phyloP scores from a whole-genome alignment of 1,140 invertebrate species.

The Drosophila auraria region DNA sequence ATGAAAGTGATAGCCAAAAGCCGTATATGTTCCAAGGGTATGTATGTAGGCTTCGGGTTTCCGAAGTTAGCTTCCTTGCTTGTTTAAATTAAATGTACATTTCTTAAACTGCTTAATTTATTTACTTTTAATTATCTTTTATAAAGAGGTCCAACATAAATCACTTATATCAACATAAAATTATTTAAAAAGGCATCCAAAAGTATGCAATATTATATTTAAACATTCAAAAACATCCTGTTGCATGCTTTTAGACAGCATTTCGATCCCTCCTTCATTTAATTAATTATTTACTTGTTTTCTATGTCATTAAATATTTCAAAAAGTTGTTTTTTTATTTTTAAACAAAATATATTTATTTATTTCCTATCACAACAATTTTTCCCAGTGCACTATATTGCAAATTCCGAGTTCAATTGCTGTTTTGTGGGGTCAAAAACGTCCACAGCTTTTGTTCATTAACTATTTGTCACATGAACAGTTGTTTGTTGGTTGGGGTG shows the following conservation, averaged over 20 bases:
- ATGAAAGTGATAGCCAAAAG: too few relatives aligned
- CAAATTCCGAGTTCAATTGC: constrained; percentile 46
- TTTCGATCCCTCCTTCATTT: too few relatives aligned
- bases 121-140: background rate
- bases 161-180: background rate
- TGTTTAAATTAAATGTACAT: too few relatives aligned
- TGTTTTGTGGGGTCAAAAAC: constrained; percentile 55
- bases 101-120: too few relatives aligned
- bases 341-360: background rate
- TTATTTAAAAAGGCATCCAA: background rate
- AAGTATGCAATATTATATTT: background rate
- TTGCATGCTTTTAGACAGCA: too few relatives aligned
- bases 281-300: too few relatives aligned
- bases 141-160: background rate
- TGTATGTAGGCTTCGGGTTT: too few relatives aligned
- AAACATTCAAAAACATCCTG: background rate
- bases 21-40: too few relatives aligned
- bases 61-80: too few relatives aligned
- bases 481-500: background rate
- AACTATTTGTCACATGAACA: constrained; percentile 51
- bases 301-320: background rate
- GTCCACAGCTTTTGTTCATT: constrained; percentile 54
- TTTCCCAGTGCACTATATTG: constrained; percentile 29
- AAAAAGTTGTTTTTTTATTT: too few relatives aligned
- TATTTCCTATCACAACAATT: background rate